Evolutionary conservation across 1,140 invertebrate species (phyloP).

Genomic region (Drosophila murphyi): DNA sequence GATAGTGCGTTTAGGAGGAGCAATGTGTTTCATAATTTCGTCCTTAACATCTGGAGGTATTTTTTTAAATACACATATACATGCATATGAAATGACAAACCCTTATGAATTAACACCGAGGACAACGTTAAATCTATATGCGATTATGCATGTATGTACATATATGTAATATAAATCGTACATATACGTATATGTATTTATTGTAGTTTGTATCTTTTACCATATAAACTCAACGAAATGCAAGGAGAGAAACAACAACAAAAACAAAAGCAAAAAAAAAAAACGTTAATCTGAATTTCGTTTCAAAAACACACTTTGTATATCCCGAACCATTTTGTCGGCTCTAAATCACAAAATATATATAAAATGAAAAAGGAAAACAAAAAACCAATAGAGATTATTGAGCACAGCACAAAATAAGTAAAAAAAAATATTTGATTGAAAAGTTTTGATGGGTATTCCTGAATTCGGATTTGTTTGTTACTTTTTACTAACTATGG

Average conservation of each 20-base stretch:
- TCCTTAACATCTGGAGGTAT: slow-evolving; percentile 48
- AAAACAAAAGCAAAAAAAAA: neutral
- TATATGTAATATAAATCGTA: slow-evolving; percentile 21
- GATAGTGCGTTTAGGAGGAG: slow-evolving; percentile 3
- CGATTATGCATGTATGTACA: slow-evolving; percentile 24
- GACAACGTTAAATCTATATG: slow-evolving; percentile 21
- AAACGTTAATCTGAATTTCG: slow-evolving; percentile 25
- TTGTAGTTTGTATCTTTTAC: slow-evolving; percentile 40
- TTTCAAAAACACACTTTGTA: slow-evolving; percentile 16
- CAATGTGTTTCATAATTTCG: slow-evolving; percentile 61
- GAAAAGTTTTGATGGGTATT: slow-evolving; percentile 54
- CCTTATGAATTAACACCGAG: slow-evolving; percentile 22
- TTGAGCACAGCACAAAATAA: slow-evolving; percentile 50
- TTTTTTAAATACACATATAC: slow-evolving; percentile 36
- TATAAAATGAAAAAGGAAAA: too few species aligned
- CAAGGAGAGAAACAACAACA: neutral
- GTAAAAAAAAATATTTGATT: slow-evolving; percentile 34
- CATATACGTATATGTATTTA: slow-evolving; percentile 32
- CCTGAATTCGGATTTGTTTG: slow-evolving; percentile 77
- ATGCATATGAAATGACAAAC: slow-evolving; percentile 18
- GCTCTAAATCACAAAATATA: neutral
- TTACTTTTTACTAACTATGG: slow-evolving; percentile 79
- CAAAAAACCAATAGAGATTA: slow-evolving; percentile 30
- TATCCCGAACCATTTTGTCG: slow-evolving; percentile 29
- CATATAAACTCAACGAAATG: slow-evolving; percentile 34